These are phyloP conservation scores for Siniperca obscura DNA, from an alignment of 2,797 vertebrate genomes.

Conservation along the genomic window DNA sequence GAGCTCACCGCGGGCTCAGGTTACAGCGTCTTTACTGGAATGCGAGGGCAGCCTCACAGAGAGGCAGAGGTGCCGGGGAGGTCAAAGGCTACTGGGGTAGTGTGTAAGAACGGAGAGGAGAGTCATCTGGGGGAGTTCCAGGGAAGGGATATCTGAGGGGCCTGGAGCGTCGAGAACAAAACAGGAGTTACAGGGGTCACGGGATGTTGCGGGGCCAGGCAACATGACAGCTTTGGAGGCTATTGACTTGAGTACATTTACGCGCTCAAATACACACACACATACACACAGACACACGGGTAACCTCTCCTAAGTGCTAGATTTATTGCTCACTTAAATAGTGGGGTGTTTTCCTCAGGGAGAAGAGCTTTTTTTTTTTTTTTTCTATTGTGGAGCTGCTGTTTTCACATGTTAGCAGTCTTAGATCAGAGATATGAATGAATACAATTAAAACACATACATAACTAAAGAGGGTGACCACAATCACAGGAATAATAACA, in stretches of 20 bases:
- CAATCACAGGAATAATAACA: conserved; percentile 13
- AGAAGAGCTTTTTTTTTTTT: conserved; percentile 18
- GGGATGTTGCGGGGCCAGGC: conserved; percentile 65
- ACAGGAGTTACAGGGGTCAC: conserved; percentile 80
- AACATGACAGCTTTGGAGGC: conserved; percentile 69
- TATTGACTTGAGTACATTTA: conserved; percentile 63
- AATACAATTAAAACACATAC: conserved; percentile 12
- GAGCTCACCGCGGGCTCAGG: conserved; percentile 82
- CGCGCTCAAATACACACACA: conserved; percentile 64
- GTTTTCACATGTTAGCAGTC: conserved; percentile 35
- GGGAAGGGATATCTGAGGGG: conserved; percentile 63
- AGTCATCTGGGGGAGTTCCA: conserved; percentile 68
- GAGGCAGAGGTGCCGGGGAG: conserved; percentile 76
- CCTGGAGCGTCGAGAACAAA: conserved; percentile 75
- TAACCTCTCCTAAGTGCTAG: conserved; percentile 60
- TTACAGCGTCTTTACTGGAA: conserved; percentile 80
- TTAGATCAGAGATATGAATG: conserved; percentile 25
- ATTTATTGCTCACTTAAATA: conserved; percentile 79
- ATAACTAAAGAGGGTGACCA: conserved; percentile 1
- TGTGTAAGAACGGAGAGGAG: conserved; percentile 56
- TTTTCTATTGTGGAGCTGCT: conserved; percentile 19
- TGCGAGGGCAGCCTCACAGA: conserved; percentile 73
- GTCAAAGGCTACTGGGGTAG: conserved; percentile 76
- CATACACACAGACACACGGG: conserved; percentile 37
- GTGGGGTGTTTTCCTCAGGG: conserved; percentile 60